Evolutionary conservation across 1,140 invertebrate genomes (phyloP), one percentile per base, ranked within the genome.

Genomic region (Mesaphorura yosii): DNA sequence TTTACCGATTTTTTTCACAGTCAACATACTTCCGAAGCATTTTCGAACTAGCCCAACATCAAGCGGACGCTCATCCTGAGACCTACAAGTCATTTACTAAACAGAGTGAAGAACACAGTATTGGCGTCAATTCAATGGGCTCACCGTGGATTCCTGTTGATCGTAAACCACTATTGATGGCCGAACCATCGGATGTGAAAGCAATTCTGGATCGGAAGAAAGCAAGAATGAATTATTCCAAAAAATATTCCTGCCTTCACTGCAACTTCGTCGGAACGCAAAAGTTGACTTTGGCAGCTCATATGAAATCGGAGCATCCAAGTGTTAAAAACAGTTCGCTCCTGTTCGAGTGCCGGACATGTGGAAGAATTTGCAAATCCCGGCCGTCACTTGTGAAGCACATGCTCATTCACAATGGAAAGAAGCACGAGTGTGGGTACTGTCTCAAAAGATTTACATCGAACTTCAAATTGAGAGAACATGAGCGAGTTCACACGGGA

Each of bases 401-500:
- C 56, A 17, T 59, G 20, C 19, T 56, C 7, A 44, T 56, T 45
- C 58, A 59, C 25, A 57, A 51, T 12, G 54, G 38, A 19, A 46
- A 51, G 25, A 45, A 50, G 17, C 46, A 51, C 22, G n/a, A 17
- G 6, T 60, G 54, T 48, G 28, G 29, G n/a, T 42, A 31, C 20
- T 60, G 58, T 47, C 27, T 29, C 20, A 55, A 55, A 19, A 51
- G 38, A 5, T 60, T 60, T 42, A 53, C 58, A 1, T 57, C 58
- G 19, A 48, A 53, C 14, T 60, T 57, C 26, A 60, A 60, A 25
- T 31, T 60, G 23, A 57, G 72, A 48, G 73, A 75, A 1, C 76
- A 78, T 53, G 55, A 23, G 15, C 37, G 42, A 2, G 73, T 70
- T 1, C 79, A 82, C 62, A 72, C 66, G 7, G 72, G 75, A 44